Conservation (phyloP, 2,888 invertebrate genomes). For the Hypercompe scribonia region DNA sequence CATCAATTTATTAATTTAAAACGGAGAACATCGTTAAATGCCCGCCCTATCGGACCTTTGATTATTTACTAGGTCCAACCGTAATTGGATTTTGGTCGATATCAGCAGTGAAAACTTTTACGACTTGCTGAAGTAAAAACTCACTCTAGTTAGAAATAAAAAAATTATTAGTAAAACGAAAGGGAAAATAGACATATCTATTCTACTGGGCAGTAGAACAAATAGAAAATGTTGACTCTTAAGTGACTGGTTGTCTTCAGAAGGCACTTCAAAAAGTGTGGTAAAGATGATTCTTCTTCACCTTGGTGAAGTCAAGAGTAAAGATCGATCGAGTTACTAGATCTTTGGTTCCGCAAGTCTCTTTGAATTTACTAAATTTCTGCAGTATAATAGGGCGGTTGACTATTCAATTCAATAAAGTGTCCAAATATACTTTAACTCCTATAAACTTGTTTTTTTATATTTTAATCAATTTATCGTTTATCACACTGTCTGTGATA, state of each 20-base stretch:
- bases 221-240: background rate
- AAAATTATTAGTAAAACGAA: too few relatives aligned
- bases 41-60: too few relatives aligned
- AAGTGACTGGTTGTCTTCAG: too few relatives aligned
- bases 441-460: background rate
- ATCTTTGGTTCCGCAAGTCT: background rate
- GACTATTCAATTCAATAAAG: background rate
- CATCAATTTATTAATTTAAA: too few relatives aligned
- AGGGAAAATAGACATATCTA: background rate
- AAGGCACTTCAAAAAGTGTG: too few relatives aligned
- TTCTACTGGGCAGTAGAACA: background rate
- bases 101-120: background rate
- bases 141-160: background rate
- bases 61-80: background rate
- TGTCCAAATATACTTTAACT: background rate
- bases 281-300: background rate
- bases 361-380: background rate
- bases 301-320: background rate
- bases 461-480: background rate
- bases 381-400: conserved; percentile 7
- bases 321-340: background rate
- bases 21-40: too few relatives aligned
- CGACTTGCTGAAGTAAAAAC: background rate
- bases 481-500: background rate
- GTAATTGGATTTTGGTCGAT: background rate